A percentile compares a stretch with the other conserved stretches of the same genome.
These are phyloP conservation scores for Meganola albula DNA, from an alignment of 2,888 invertebrate species.

Conservation along the genomic window DNA sequence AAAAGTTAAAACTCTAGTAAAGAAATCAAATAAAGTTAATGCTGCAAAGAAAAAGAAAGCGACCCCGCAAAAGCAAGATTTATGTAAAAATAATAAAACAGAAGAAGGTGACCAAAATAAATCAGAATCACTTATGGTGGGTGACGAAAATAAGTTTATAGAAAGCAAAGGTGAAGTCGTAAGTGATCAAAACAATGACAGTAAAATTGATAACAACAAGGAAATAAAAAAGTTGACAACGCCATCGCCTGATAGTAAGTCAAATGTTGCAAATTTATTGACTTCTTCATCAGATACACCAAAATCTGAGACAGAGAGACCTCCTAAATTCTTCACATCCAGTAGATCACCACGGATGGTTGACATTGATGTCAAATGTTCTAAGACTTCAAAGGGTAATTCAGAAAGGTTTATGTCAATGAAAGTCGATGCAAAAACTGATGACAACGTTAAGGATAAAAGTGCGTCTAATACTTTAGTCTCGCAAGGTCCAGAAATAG, in stretches of 20 bases:
- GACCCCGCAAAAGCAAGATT: constrained; percentile 24
- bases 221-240: constrained; percentile 28
- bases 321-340: constrained; percentile 70
- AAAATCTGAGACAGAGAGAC: constrained; percentile 60
- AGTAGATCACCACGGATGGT: constrained; percentile 61
- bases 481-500: constrained; percentile 65
- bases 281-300: constrained; percentile 40
- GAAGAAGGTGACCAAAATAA: constrained; percentile 17
- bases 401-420: constrained; percentile 65
- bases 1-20: constrained; percentile 49
- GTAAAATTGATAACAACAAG: constrained; percentile 19
- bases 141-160: constrained; percentile 11
- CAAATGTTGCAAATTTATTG: too few relatives aligned
- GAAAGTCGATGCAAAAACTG: constrained; percentile 58
- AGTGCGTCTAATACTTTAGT: constrained; percentile 47
- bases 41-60: constrained; percentile 45
- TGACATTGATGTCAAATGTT: constrained; percentile 68
- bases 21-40: constrained; percentile 36
- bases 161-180: constrained; percentile 11
- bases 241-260: too few relatives aligned
- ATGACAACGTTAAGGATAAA: constrained; percentile 55
- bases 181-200: constrained; percentile 5
- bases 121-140: constrained; percentile 17
- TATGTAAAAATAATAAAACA: constrained; percentile 20
- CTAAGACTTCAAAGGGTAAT: constrained; percentile 68